Conservation (phyloP, 2,113 vertebrate genomes). For the Psittacus erithacus region DNA sequence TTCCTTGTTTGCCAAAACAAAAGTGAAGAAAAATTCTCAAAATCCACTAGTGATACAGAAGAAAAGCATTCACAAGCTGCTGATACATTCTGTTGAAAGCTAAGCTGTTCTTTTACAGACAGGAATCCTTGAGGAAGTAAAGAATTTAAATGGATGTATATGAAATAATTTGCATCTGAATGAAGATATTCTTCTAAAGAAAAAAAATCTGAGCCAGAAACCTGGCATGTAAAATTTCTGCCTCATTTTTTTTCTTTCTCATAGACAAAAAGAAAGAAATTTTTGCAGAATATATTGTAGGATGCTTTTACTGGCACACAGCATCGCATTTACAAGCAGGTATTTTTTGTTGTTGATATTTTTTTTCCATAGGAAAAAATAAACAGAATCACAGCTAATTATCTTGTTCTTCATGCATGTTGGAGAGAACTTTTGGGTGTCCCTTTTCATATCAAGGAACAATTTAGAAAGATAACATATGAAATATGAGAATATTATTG, state of each 20-base stretch:
- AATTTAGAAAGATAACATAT: neutral
- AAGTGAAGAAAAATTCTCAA: neutral
- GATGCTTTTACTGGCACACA: neutral
- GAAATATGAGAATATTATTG: neutral
- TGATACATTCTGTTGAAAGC: neutral
- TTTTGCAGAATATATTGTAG: neutral
- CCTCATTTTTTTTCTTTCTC: neutral
- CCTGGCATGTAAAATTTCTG: neutral
- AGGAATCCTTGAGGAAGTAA: neutral
- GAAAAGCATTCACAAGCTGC: neutral
- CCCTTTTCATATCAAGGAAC: neutral
- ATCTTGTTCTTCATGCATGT: neutral
- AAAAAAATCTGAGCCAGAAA: neutral
- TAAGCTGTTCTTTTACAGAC: neutral
- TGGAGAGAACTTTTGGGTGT: neutral
- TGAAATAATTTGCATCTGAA: neutral
- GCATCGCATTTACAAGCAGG: neutral
- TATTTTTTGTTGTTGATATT: neutral
- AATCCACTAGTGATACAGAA: neutral
- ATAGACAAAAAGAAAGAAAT: neutral
- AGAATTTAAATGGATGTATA: neutral
- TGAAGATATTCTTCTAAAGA: neutral
- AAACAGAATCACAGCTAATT: neutral
- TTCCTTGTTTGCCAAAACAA: neutral
- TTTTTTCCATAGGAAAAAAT: neutral